Base-by-base conservation (phyloP, 1,140 invertebrate species). In the Episyrphus balteatus region DNA sequence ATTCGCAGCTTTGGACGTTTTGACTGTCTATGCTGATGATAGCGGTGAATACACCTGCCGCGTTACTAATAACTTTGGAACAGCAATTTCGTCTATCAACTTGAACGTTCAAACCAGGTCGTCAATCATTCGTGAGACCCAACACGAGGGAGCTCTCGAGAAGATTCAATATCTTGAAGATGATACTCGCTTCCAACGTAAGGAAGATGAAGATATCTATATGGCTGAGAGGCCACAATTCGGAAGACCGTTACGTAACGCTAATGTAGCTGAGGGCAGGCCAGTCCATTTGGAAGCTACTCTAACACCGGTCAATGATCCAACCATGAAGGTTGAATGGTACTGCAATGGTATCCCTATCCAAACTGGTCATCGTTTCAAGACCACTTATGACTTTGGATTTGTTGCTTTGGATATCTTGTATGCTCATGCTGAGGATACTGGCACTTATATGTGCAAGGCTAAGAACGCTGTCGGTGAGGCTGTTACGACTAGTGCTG, bases 321-420 rank as follows among this genome's bases (percentile, higher is more conserved):
- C 90, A 6, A 92, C 88, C 1, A 91, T 97, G 87, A 81, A 84
- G 48, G 88, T 98, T 17, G 92, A 96, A 72, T 97, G 93, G 93
- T 94, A 80, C 68, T 84, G 87, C 61, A 92, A 97, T 71, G 92
- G 92, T 45, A 77, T 79, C 57, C 90, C 92, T 1, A 82, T 97
- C 55, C 83, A 84, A 55, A 86, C 89, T 60, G 88, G 89, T 55
- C 88, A 91, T 59, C 79, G 89, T 53, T 92, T 92, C 68, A 90
- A 92, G 67, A 92, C 90, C 9, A 88, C 86, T 7, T 92, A 96
- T 60, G 92, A 98, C 64, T 96, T 97, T 73, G 92, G 92, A 49
- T 96, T 91, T 68, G 92, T 97, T 8, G 88, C 91, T 44, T 72
- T 98, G 33, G 92, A 97, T 67, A 88, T 98, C 57, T 73, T 97